phyloP scores from a whole-genome alignment of 2,888 invertebrate genomes.

The Melipona bicolor region DNA sequence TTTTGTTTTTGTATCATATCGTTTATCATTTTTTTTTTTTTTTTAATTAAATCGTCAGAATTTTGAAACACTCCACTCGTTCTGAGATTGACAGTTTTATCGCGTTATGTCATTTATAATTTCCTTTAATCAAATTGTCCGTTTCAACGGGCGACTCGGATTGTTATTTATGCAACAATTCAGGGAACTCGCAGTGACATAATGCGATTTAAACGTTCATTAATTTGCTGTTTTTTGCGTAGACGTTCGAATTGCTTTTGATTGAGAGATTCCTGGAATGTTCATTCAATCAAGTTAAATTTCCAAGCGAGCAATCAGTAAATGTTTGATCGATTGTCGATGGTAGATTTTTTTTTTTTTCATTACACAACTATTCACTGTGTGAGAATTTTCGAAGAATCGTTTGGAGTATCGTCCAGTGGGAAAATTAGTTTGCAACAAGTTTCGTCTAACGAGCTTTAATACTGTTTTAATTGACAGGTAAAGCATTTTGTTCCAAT shows the following conservation, averaged over 20 bases:
- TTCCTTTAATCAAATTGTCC: neutral
- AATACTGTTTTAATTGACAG: conserved; percentile 5
- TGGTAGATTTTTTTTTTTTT: neutral
- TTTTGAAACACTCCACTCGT: no score
- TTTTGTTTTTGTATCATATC: neutral
- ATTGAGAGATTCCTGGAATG: neutral
- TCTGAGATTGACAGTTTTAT: no score
- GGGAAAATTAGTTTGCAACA: neutral
- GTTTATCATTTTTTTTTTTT: neutral
- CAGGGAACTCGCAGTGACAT: neutral
- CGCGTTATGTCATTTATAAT: neutral
- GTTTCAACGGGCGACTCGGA: neutral
- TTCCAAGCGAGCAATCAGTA: neutral
- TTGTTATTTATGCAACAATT: conserved; percentile 5
- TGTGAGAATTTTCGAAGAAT: neutral
- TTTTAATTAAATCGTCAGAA: neutral
- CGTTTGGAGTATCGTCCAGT: neutral
- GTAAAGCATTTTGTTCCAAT: neutral
- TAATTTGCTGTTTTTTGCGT: neutral
- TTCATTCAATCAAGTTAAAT: neutral
- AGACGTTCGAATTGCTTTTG: conserved; percentile 3
- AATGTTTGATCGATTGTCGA: conserved; percentile 1
- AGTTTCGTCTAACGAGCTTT: neutral
- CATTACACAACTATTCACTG: neutral
- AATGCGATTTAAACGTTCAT: neutral